Base-by-base conservation (phyloP, 1,140 invertebrate species). In the Laupala kohalensis region DNA sequence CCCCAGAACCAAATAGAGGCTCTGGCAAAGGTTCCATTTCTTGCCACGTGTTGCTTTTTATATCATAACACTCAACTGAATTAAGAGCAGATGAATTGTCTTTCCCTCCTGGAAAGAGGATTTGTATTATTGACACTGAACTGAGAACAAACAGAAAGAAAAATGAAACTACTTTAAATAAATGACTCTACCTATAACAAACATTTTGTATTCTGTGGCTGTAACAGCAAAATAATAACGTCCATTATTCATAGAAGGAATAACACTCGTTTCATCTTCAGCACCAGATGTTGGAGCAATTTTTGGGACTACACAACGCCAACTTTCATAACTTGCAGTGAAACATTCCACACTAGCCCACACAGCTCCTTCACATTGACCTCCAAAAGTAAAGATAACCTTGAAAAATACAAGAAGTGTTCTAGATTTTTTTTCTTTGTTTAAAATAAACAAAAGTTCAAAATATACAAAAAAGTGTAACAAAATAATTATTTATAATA, bases 281-380 rank as follows among this genome's bases (percentile, higher is more conserved):
- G 62, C 25, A 30, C 64, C 30, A 64, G 66, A 64, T 70, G 70
- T 73, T 25, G 78, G 78, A 26, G 65, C 30, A 67, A 69, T 65
- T 71, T 66, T 73, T n/a, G 78, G 78, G 63, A 78, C 74, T 13
- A 75, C 74, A 68, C 77, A 78, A 64, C 75, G 73, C 77, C 78
- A 79, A 1, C 75, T 74, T 53, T 78, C 77, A 65, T 75, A 78
- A 13, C 77, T 76, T 67, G 77, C 71, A 71, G 77, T 78, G 72
- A 78, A 78, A 69, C 78, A 79, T 69, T 79, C 78, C 27, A 77
- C 75, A 68, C 75, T 77, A 64, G 74, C 74, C 64, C 78, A 69
- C 71, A 75, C 75, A 28, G 75, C 72, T 13, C 77, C 76, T 72
- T 74, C 75, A 28, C 76, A 77, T 67, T 79, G 76, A 24, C 78